Base-by-base conservation (phyloP, 2,888 invertebrate species). In the Colletes collaris region DNA sequence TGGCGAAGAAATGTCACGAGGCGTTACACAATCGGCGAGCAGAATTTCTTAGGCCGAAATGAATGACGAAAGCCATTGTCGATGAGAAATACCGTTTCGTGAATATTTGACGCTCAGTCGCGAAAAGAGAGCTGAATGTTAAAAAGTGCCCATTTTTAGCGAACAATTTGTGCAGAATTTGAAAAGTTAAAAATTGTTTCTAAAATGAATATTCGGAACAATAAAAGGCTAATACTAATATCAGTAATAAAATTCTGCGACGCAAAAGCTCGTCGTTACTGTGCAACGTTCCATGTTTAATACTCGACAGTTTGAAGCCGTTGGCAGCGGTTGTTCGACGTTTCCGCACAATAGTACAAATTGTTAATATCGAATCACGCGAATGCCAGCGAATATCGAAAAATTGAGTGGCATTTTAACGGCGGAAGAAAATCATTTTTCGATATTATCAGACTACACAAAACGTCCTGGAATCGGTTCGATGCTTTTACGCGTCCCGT, bases 21-120 rank as follows among this genome's bases (percentile, higher is more conserved):
- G 73, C 53, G 65, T 76, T 76, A 11, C 76, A 60, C 73, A 66
- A 76, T 72, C 72, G 35, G 50, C 49, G 46, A 59, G 52, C 46
- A 4, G 55, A 37, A 66, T 60, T 72, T 52, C 65, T 49, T 65
- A n/a, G 35, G 66, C 10, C 40, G 55, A 40, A 53, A 49, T 4
- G 46, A 44, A 65, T 19, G 53, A 52, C 13, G 56, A 19, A 44
- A 76, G 53, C 53, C 16, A 44, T 49, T 65, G 49, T 62, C n/a
- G 55, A 74, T 56, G 60, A 72, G 27, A 27, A 27, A 27, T 27
- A 27, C 27, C 27, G 27, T 27, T 27, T 27, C 27, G 27, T 27
- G 55, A 50, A 65, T 55, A 50, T 46, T 62, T 46, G 10, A 3
- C 44, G 44, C 10, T 40, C 6, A 40, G 27, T 27, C 40, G 40